phyloP scores from a whole-genome alignment of 2,888 invertebrate species.

The Philhelius pedissequus region DNA sequence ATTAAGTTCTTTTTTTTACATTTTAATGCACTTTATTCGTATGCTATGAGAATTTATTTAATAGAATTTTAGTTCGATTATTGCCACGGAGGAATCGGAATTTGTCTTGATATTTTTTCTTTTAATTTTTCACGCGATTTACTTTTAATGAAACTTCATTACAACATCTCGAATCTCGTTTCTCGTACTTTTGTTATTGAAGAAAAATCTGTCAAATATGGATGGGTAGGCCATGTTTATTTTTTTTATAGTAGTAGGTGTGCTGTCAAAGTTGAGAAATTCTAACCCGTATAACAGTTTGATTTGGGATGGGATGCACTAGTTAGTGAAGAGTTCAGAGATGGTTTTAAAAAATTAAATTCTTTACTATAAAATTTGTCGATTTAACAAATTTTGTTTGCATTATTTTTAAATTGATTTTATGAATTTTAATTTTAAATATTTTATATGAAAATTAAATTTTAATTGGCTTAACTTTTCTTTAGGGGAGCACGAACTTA shows the following conservation, averaged over 20 bases:
- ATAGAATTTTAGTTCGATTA: background rate
- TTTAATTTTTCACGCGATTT: constrained; percentile 8
- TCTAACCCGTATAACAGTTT: background rate
- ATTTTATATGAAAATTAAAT: no score
- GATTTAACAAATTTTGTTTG: no score
- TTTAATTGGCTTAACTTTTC: no score
- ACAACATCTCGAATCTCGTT: constrained; percentile 50
- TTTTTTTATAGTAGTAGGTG: constrained; percentile 17
- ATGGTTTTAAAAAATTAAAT: no score
- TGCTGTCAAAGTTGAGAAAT: constrained; percentile 33
- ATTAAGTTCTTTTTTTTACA: constrained; percentile 48
- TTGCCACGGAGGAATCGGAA: background rate
- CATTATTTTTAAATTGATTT: no score
- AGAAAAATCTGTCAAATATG: constrained; percentile 57
- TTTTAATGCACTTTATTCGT: constrained; percentile 2
- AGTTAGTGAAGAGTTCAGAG: background rate
- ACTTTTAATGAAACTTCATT: constrained; percentile 37
- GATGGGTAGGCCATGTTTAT: constrained; percentile 53
- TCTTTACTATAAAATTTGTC: no score
- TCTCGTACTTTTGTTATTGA: constrained; percentile 36
- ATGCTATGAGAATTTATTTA: background rate
- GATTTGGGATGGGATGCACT: background rate
- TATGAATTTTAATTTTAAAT: no score
- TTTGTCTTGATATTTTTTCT: background rate
- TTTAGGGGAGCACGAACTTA: no score